Percentiles rank a stretch among this genome's conserved stretches.
Conservation (phyloP, 2,797 vertebrate species). For the Erpetoichthys calabaricus region DNA sequence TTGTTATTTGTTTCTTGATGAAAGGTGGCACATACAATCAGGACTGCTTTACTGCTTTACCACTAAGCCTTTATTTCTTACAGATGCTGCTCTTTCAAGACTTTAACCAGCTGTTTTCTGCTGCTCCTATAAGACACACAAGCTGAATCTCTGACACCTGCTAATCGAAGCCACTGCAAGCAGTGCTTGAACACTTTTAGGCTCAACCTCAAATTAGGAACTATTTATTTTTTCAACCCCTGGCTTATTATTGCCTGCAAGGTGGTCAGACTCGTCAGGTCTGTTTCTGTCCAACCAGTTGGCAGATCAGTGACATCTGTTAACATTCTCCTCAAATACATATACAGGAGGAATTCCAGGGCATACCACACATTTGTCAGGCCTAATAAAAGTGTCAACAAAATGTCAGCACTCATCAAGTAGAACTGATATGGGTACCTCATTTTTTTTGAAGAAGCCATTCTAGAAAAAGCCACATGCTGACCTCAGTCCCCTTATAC, state of each 20-base stretch:
- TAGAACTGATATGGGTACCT: not conserved
- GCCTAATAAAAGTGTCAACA: not conserved
- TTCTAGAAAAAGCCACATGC: no score
- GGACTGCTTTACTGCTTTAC: no score
- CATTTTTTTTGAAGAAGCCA: no score
- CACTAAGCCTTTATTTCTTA: no score
- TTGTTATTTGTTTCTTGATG: no score
- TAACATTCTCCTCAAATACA: slow-evolving; percentile 1
- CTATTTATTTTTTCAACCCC: not conserved
- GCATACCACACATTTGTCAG: not conserved
- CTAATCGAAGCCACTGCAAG: no score
- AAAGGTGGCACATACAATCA: no score
- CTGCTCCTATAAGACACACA: no score
- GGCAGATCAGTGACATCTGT: not conserved
- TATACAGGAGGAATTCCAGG: not conserved
- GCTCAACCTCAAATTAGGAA: not conserved
- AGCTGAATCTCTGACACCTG: no score
- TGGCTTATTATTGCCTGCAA: not conserved
- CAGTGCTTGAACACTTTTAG: not conserved
- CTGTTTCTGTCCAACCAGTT: not conserved
- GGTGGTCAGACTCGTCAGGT: not conserved
- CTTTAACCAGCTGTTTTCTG: no score
- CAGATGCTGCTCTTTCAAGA: no score
- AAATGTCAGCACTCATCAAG: not conserved
- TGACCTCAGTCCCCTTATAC: no score